Evolutionary conservation across 1,140 invertebrate species (phyloP).

Genomic region (Drosophila burlai): DNA sequence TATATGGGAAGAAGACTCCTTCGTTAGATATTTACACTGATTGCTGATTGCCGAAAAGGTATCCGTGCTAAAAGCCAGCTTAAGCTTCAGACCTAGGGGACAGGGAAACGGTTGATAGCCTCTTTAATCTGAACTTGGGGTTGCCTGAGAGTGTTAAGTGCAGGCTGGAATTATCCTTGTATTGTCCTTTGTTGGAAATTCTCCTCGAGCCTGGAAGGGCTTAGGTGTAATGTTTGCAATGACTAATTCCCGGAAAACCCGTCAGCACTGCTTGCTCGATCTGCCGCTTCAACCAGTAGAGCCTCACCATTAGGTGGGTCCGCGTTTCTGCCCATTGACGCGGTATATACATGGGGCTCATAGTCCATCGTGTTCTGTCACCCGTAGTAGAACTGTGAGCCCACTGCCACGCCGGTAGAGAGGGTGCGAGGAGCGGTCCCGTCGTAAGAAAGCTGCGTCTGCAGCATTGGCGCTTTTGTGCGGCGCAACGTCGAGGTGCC

Average conservation of each 20-base stretch:
- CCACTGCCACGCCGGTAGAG: constrained; percentile 74
- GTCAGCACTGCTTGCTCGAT: not conserved
- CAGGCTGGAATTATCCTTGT: constrained; percentile 21
- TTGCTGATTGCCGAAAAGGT: not conserved
- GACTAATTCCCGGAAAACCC: constrained; percentile 37
- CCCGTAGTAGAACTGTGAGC: constrained; percentile 83
- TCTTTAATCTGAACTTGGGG: constrained; percentile 9
- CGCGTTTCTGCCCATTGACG: constrained; percentile 11
- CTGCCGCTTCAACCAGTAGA: not conserved
- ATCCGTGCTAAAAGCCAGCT: not conserved
- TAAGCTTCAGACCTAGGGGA: not conserved
- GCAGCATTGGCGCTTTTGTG: constrained; percentile 56
- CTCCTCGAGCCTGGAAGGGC: constrained; percentile 2
- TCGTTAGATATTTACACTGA: constrained; percentile 1
- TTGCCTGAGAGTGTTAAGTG: constrained; percentile 9
- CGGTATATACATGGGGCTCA: constrained; percentile 58
- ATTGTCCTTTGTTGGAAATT: constrained; percentile 51
- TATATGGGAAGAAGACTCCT: not conserved
- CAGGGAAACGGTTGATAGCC: not conserved
- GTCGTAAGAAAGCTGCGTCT: constrained; percentile 78
- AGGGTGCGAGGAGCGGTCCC: constrained; percentile 79
- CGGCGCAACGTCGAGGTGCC: constrained; percentile 66
- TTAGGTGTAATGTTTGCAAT: not conserved
- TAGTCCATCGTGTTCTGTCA: constrained; percentile 68
- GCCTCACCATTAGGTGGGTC: constrained; percentile 8